A percentile compares a stretch with the other conserved stretches of the same genome.
Evolutionary conservation across 2,797 vertebrate species (phyloP).

Genomic region (Thalassophryne amazonica): DNA sequence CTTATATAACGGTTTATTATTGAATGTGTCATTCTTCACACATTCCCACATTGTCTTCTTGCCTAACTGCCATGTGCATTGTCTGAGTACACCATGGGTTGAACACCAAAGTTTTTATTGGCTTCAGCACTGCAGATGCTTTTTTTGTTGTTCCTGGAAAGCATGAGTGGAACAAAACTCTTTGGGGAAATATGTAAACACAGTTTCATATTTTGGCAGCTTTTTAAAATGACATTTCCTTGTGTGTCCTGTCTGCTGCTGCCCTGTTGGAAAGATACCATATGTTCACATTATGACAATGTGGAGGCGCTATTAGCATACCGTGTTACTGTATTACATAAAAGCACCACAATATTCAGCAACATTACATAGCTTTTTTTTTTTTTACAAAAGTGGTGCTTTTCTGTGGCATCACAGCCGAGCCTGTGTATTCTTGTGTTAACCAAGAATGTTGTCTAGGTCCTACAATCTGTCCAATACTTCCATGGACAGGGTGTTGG

Average conservation of each 20-base stretch:
- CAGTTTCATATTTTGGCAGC: neutral
- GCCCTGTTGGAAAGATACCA: neutral
- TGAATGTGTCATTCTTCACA: neutral
- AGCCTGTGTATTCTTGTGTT: too few relatives aligned
- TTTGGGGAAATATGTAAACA: neutral
- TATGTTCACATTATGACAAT: neutral
- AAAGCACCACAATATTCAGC: neutral
- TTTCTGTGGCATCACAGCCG: too few relatives aligned
- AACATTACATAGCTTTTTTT: too few relatives aligned
- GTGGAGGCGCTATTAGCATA: neutral
- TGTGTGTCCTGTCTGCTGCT: neutral
- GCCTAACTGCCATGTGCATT: neutral
- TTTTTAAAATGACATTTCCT: neutral
- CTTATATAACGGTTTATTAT: neutral
- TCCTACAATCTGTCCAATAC: too few relatives aligned
- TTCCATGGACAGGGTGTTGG: too few relatives aligned
- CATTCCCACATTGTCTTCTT: neutral
- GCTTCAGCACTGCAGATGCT: conserved; percentile 21
- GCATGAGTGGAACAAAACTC: conserved; percentile 12
- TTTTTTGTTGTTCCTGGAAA: conserved; percentile 39
- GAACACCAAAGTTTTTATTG: conserved; percentile 44
- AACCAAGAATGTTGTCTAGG: too few relatives aligned
- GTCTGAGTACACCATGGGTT: conserved; percentile 14
- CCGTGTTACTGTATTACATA: too few relatives aligned
- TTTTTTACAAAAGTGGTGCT: too few relatives aligned